Conservation (phyloP, 2,797 vertebrate species). For the Megaceryle alcyon region DNA sequence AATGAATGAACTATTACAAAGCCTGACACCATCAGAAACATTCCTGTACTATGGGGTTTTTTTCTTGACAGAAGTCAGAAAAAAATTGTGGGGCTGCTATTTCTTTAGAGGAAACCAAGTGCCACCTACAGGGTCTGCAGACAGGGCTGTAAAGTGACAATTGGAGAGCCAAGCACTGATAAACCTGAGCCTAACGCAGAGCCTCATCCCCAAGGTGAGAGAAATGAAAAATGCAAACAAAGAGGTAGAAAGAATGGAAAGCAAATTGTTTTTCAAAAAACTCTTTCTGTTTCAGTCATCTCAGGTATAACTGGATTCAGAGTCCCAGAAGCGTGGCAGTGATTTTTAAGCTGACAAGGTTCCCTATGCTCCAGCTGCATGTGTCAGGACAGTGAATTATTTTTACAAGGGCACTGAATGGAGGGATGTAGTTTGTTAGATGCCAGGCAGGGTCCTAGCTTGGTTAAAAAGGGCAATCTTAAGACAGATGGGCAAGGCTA, state of each 20-base stretch:
- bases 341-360: conserved; percentile 37
- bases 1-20: conserved; percentile 63
- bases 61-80: conserved; percentile 43
- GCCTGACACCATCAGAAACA: conserved; percentile 56
- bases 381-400: conserved; percentile 19
- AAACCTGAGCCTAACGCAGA: background rate
- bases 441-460: background rate
- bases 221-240: conserved; percentile 57
- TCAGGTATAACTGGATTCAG: conserved; percentile 13
- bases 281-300: conserved; percentile 27
- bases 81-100: conserved; percentile 24
- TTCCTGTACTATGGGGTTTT: background rate
- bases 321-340: background rate
- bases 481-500: background rate
- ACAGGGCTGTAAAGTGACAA: conserved; percentile 19
- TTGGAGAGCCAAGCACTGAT: background rate
- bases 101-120: conserved; percentile 31
- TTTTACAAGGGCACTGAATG: conserved; percentile 4
- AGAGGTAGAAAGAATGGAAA: background rate
- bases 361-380: background rate
- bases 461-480: background rate
- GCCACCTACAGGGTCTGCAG: background rate
- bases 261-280: conserved; percentile 45
- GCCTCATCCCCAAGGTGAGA: conserved; percentile 1
- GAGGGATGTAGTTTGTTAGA: background rate